These are phyloP conservation scores for Eulithis prunata DNA, from an alignment of 2,888 invertebrate genomes.

Conservation along the genomic window DNA sequence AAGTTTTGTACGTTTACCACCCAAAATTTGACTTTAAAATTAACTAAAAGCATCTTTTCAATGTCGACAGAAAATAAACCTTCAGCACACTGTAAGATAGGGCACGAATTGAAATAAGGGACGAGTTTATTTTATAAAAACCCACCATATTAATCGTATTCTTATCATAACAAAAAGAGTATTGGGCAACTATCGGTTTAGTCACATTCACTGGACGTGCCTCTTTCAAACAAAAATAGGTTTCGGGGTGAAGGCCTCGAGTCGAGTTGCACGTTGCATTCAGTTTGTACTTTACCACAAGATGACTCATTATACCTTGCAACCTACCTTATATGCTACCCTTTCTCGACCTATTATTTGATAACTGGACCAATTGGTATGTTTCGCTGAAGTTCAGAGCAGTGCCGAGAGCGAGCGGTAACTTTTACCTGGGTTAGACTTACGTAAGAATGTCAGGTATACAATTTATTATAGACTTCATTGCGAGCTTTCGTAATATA, in stretches of 20 bases:
- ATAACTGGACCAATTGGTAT: constrained; percentile 39
- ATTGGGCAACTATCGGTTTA: constrained; percentile 58
- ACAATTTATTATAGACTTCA: constrained; percentile 79
- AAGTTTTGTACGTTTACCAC: not conserved
- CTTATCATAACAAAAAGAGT: constrained; percentile 52
- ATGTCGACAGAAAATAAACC: constrained; percentile 18
- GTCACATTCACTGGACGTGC: constrained; percentile 63
- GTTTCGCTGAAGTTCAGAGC: constrained; percentile 71
- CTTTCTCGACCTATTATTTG: constrained; percentile 23
- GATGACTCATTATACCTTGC: constrained; percentile 32
- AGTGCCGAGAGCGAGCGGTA: constrained; percentile 69
- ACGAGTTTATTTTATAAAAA: constrained; percentile 42
- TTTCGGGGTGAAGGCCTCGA: constrained; percentile 68
- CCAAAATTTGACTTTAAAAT: constrained; percentile 19
- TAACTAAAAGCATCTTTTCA: constrained; percentile 11
- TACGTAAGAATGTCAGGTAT: constrained; percentile 72
- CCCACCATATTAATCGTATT: constrained; percentile 38
- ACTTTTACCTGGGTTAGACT: constrained; percentile 79
- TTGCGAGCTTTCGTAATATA: constrained; percentile 79
- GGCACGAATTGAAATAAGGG: constrained; percentile 45
- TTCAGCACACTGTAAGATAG: constrained; percentile 42
- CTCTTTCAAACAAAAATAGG: constrained; percentile 67
- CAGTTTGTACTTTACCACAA: constrained; percentile 31
- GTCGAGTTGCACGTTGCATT: constrained; percentile 46
- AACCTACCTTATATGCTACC: constrained; percentile 32